Percentiles rank a stretch among this genome's conserved stretches.
phyloP scores from a whole-genome alignment of 2,113 vertebrate genomes.

The Phodopus roborovskii region DNA sequence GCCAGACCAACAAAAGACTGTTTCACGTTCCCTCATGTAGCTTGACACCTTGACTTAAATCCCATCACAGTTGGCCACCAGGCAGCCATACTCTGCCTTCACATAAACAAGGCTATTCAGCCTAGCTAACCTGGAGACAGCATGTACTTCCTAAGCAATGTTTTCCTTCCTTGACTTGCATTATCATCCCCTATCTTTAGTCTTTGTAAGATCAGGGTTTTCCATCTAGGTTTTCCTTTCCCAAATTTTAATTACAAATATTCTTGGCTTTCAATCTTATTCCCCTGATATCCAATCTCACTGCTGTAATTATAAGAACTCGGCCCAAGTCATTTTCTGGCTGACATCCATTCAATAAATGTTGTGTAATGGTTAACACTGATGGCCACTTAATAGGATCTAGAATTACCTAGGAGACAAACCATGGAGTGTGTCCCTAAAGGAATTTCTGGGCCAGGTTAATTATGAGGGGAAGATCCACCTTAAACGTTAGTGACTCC shows the following conservation, averaged over 20 bases:
- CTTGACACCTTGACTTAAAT: background rate
- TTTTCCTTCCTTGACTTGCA: background rate
- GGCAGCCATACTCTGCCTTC: background rate
- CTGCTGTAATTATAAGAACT: background rate
- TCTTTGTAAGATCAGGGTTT: background rate
- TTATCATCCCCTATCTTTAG: background rate
- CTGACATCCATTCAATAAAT: background rate
- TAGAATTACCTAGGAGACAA: background rate
- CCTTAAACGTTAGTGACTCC: background rate
- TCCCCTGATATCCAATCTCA: background rate
- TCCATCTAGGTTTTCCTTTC: background rate
- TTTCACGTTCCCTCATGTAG: background rate
- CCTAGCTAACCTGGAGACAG: background rate
- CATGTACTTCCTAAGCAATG: background rate
- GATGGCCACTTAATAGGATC: background rate
- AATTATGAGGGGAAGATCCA: background rate
- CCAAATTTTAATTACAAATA: background rate
- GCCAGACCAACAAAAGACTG: background rate
- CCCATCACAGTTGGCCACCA: background rate
- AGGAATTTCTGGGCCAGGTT: background rate
- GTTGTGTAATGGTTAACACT: background rate
- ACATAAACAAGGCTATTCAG: background rate
- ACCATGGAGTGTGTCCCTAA: background rate
- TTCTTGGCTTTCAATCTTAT: background rate
- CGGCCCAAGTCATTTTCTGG: background rate